Evolutionary conservation across 1,140 invertebrate genomes (phyloP).

Genomic region (Brachionus calyciflorus): DNA sequence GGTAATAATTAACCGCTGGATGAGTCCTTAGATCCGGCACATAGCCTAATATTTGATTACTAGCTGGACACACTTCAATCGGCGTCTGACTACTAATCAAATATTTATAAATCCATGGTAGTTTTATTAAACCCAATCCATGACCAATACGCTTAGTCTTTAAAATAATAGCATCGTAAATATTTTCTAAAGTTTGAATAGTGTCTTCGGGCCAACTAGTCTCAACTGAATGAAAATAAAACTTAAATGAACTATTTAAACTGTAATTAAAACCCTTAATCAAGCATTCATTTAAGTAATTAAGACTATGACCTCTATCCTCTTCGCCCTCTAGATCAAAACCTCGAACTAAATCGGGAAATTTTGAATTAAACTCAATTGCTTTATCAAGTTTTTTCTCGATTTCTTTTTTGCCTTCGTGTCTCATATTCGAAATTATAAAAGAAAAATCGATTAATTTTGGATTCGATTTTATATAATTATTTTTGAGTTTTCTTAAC

Average conservation of each 20-base stretch:
- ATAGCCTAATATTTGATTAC: conserved; percentile 51
- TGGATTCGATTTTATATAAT: neutral
- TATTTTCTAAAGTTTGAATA: conserved; percentile 49
- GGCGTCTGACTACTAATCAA: conserved; percentile 49
- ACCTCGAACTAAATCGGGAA: conserved; percentile 50
- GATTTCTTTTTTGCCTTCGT: neutral
- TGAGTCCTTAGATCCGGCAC: conserved; percentile 51
- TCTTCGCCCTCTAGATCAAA: conserved; percentile 52
- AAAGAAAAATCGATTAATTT: conserved; percentile 40
- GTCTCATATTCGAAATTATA: neutral
- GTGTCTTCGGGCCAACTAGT: conserved; percentile 52
- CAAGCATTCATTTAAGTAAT: conserved; percentile 49
- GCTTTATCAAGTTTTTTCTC: neutral
- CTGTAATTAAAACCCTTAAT: conserved; percentile 35
- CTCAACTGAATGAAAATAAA: conserved; percentile 50
- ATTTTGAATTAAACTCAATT: conserved; percentile 48
- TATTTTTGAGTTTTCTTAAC: conserved; percentile 12
- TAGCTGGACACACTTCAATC: conserved; percentile 50
- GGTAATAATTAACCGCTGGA: conserved; percentile 50
- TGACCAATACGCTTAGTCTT: conserved; percentile 51
- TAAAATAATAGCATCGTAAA: conserved; percentile 50
- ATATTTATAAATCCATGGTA: conserved; percentile 50
- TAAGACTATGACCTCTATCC: conserved; percentile 51
- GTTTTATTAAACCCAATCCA: conserved; percentile 50
- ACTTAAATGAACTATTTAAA: conserved; percentile 47